These are phyloP conservation scores for Deilephila elpenor DNA, from an alignment of 2,888 invertebrate species.

Conservation along the genomic window DNA sequence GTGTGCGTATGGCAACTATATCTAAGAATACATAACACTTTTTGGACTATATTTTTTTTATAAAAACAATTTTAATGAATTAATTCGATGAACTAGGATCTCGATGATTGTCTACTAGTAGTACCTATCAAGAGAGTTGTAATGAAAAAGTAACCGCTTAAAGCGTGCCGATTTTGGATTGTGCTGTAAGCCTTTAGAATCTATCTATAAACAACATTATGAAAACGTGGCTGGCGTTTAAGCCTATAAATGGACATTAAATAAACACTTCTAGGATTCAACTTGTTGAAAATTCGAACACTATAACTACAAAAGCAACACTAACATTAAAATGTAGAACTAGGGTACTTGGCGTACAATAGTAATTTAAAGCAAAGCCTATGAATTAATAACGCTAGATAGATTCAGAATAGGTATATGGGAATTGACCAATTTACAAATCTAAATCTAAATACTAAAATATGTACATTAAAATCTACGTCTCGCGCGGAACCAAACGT, in stretches of 20 bases:
- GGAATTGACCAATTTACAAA: conserved; percentile 80
- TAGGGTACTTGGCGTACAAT: conserved; percentile 60
- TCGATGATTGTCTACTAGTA: background rate
- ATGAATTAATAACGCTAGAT: conserved; percentile 60
- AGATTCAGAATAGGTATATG: conserved; percentile 65
- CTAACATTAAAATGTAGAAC: conserved; percentile 53
- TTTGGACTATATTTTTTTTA: background rate
- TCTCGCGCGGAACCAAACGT: background rate
- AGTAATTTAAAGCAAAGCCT: conserved; percentile 66
- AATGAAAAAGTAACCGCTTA: background rate
- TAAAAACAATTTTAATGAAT: background rate
- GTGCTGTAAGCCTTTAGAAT: conserved; percentile 10
- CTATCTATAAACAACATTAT: conserved; percentile 17
- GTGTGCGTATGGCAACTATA: background rate
- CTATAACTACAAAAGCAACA: conserved; percentile 71
- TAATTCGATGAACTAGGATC: background rate
- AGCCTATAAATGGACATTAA: conserved; percentile 25
- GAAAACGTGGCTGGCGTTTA: background rate
- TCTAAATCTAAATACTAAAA: conserved; percentile 64
- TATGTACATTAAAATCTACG: conserved; percentile 54
- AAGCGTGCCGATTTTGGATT: conserved; percentile 10
- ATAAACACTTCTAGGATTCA: conserved; percentile 37
- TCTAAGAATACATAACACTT: background rate
- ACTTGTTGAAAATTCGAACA: conserved; percentile 49
- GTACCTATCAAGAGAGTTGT: background rate